Conservation (phyloP, 2,113 vertebrate species). For the Pandion haliaetus region DNA sequence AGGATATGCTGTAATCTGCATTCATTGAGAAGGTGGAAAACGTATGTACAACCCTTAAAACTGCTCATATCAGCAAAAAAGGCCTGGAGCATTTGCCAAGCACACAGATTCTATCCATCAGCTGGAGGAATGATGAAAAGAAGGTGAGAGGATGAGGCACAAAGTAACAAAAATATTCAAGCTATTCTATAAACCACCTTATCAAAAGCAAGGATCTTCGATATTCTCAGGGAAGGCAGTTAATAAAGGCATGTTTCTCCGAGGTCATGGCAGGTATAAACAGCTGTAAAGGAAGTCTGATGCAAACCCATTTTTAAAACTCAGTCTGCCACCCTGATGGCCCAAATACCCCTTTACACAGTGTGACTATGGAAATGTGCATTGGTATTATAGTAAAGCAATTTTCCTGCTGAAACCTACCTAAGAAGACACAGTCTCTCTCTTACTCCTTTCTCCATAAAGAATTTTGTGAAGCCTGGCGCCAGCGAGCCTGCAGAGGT, state of each 20-base stretch:
- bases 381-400: neutral
- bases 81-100: neutral
- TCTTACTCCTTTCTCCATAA: neutral
- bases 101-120: neutral
- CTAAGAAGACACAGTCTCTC: no score
- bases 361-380: rapidly evolving
- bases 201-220: neutral
- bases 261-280: neutral
- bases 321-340: neutral
- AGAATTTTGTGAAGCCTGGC: neutral
- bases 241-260: neutral
- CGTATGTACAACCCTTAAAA: neutral
- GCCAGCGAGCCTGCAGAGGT: neutral
- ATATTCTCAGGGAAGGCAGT: neutral
- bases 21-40: conserved; percentile 17
- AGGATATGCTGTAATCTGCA: neutral
- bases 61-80: neutral
- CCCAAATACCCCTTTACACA: neutral
- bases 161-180: neutral
- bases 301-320: neutral
- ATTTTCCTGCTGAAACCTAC: neutral
- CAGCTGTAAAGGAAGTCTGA: neutral
- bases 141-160: neutral
- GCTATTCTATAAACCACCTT: neutral
- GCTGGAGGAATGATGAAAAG: neutral